phyloP scores from a whole-genome alignment of 1,140 invertebrate genomes.

The Acromyrmex charruanus region DNA sequence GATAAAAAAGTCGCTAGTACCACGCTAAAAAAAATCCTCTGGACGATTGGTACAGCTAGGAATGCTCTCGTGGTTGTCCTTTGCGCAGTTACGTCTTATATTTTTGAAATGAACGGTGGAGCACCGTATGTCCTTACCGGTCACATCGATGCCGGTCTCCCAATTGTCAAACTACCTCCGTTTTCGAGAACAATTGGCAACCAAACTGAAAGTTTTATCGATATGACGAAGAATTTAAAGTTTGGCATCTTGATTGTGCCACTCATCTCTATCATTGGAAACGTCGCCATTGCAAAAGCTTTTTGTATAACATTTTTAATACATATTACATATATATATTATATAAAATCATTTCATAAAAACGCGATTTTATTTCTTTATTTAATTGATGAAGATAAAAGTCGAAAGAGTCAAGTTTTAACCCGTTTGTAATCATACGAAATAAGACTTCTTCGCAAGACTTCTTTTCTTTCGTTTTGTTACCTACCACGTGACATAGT shows the following conservation, averaged over 20 bases:
- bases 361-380: neutral
- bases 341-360: neutral
- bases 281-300: constrained; percentile 92
- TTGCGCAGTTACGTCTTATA: constrained; percentile 88
- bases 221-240: constrained; percentile 88
- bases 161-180: constrained; percentile 85
- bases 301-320: constrained; percentile 87
- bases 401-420: neutral
- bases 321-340: neutral
- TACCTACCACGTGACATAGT: too few species aligned
- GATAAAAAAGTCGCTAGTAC: constrained; percentile 85
- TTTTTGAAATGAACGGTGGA: constrained; percentile 78
- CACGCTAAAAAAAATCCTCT: constrained; percentile 87
- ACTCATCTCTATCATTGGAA: constrained; percentile 90
- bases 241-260: constrained; percentile 90
- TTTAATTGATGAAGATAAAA: neutral
- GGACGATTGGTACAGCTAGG: constrained; percentile 90
- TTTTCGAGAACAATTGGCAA: constrained; percentile 86
- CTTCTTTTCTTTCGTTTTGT: too few species aligned
- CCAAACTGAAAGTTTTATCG: constrained; percentile 85
- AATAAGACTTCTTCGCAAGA: too few species aligned
- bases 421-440: too few species aligned
- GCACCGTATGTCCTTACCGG: constrained; percentile 87
- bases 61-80: constrained; percentile 93
- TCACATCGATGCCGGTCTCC: constrained; percentile 88